phyloP scores from a whole-genome alignment of 2,797 vertebrate genomes.

The Sebastes miniatus region DNA sequence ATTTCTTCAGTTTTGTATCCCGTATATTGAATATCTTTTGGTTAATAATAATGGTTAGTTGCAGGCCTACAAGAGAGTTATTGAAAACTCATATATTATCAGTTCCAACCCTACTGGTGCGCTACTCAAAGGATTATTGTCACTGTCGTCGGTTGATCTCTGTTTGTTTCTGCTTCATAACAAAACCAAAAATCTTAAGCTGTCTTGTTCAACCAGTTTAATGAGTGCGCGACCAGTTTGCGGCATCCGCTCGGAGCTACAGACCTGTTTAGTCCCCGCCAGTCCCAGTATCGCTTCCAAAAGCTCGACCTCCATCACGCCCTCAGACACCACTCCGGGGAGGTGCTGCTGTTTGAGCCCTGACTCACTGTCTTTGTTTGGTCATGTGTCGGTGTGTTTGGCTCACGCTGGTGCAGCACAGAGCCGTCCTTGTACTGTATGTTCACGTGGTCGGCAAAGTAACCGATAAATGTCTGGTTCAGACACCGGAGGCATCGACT shows the following conservation, averaged over 20 bases:
- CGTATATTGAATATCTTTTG: not conserved
- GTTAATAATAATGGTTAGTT: too few species aligned
- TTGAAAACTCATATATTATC: rapidly evolving
- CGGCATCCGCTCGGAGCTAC: not conserved
- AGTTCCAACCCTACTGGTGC: too few species aligned
- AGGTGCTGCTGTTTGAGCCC: conserved; percentile 51
- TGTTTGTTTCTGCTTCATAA: conserved; percentile 23
- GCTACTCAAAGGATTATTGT: not conserved
- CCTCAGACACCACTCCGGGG: conserved; percentile 44
- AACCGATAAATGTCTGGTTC: conserved; percentile 21
- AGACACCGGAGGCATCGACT: not conserved
- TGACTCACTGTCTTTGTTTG: conserved; percentile 70
- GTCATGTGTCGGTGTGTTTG: conserved; percentile 45
- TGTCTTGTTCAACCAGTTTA: conserved; percentile 58
- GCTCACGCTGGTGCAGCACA: conserved; percentile 17
- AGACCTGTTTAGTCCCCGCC: conserved; percentile 23
- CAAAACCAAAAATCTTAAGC: conserved; percentile 31
- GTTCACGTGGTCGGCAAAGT: conserved; percentile 47
- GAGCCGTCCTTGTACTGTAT: conserved; percentile 28
- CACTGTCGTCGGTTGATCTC: not conserved
- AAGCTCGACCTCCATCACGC: conserved; percentile 33
- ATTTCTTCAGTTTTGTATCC: not conserved
- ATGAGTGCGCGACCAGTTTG: conserved; percentile 5
- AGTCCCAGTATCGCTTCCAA: conserved; percentile 24
- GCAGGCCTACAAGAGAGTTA: too few species aligned